Conservation (phyloP, 2,113 vertebrate species). For the Podiceps cristatus region DNA sequence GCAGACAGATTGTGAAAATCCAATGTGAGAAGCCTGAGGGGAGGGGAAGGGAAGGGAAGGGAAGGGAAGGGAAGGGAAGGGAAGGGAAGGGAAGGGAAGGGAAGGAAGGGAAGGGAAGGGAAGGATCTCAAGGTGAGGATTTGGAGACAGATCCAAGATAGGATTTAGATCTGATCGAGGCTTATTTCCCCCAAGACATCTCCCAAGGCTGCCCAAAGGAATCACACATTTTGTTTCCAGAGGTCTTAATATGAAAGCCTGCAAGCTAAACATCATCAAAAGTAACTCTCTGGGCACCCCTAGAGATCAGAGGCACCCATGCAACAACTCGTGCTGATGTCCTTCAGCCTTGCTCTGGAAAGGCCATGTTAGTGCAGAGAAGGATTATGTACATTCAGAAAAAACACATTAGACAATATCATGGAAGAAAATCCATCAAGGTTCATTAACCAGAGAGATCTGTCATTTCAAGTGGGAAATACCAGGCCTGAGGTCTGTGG, state of each 20-base stretch:
- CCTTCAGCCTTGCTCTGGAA: neutral
- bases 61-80: neutral
- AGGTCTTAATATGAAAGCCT: neutral
- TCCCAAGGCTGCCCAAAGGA: neutral
- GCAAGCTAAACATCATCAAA: neutral
- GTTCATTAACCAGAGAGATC: neutral
- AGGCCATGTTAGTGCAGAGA: accelerated
- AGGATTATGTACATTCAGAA: neutral
- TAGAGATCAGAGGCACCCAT: neutral
- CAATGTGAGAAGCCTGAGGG: neutral
- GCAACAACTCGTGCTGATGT: neutral
- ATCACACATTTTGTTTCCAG: neutral
- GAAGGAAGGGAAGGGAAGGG: neutral
- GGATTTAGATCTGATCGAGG: neutral
- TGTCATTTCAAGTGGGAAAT: neutral
- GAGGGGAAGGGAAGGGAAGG: neutral
- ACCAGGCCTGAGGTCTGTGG: neutral
- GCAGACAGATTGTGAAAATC: neutral
- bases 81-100: no score
- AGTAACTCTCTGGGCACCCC: neutral
- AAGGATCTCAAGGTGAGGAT: accelerated
- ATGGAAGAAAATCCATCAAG: neutral
- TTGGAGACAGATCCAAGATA: neutral
- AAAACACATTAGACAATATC: neutral
- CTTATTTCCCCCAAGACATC: neutral